These are phyloP conservation scores for Grallaria varia DNA, from an alignment of 2,113 vertebrate species.

Conservation along the genomic window DNA sequence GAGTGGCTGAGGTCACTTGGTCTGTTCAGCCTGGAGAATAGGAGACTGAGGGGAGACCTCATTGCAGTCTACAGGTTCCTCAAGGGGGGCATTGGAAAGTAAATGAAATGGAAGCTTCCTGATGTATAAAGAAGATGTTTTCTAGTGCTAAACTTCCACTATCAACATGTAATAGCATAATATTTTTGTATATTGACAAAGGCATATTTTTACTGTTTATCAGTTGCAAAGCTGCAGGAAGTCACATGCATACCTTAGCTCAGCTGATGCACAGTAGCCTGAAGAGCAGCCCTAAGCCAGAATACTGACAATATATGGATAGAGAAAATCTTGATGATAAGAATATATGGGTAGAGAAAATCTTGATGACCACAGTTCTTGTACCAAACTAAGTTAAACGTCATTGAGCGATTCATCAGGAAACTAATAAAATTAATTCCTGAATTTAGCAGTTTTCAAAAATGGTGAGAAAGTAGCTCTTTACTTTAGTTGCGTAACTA, in stretches of 20 bases:
- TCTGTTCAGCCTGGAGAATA: background rate
- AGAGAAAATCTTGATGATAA: background rate
- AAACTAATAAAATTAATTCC: background rate
- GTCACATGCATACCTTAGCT: background rate
- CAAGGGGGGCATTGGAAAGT: background rate
- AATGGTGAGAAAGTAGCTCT: background rate
- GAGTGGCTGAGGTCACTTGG: background rate
- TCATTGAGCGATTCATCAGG: background rate
- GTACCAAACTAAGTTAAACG: background rate
- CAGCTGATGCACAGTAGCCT: background rate
- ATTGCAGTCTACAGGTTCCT: background rate
- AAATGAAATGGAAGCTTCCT: background rate
- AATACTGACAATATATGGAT: background rate
- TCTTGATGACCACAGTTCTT: background rate
- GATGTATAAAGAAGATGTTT: background rate
- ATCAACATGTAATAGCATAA: background rate
- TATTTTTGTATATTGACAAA: background rate
- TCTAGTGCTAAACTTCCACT: background rate
- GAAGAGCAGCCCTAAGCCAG: background rate
- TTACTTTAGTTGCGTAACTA: background rate
- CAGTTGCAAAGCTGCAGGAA: background rate
- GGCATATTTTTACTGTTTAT: background rate
- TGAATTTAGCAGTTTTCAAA: background rate
- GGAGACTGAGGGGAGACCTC: background rate
- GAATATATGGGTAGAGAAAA: background rate